Base-by-base conservation (phyloP, 2,797 vertebrate genomes). In the Pipistrellus nathusii region DNA sequence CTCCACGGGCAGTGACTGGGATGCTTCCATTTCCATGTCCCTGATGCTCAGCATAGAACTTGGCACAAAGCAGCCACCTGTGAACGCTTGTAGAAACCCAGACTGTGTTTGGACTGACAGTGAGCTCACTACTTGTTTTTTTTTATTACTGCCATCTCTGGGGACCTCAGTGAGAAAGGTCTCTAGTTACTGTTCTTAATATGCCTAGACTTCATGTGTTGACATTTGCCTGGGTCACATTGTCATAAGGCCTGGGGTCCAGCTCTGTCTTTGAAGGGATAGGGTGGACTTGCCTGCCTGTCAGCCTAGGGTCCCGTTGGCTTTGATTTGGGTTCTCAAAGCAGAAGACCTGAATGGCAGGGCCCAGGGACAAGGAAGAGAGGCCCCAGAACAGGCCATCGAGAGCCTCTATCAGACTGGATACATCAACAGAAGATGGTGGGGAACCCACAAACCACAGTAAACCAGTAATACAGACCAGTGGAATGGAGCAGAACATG, bases 311-410 rank as follows among this genome's bases (percentile, higher is more conserved):
- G 3, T 12, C n/a, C 38, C 32, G 2, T 35, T 83, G 84, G 51
- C 41, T 95, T 84, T 81, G 66, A 82, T 68, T 88, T 85, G 38
- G 59, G 72, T 87, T 77, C 48, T 41, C 46, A 64, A 77, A 92
- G 18, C 20, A 38, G 57, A 92, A 57, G n/a, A 20, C 30, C 53
- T 82, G 30, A 12, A 59, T 62, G 57, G 68, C 35, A 71, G 81
- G 8, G 68, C 73, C 44, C 5, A 48, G 68, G 48, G 53, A 76
- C 30, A 87, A 48, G 68, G 35, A 84, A 62, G 35, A 88, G 7
- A 15, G 8, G 11, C 27, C 32, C 18, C 21, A 27, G 64, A 11
- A 41, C 2, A 69, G 68, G 27, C 44, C 71, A 44, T 0, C 0
- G 38, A 41, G 32, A 81, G 15, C n/a, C 80, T 88, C 68, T 62